Percentiles rank a stretch among this genome's conserved stretches.
These are phyloP conservation scores for Zosterops lateralis DNA, from an alignment of 2,113 vertebrate genomes.

Conservation along the genomic window DNA sequence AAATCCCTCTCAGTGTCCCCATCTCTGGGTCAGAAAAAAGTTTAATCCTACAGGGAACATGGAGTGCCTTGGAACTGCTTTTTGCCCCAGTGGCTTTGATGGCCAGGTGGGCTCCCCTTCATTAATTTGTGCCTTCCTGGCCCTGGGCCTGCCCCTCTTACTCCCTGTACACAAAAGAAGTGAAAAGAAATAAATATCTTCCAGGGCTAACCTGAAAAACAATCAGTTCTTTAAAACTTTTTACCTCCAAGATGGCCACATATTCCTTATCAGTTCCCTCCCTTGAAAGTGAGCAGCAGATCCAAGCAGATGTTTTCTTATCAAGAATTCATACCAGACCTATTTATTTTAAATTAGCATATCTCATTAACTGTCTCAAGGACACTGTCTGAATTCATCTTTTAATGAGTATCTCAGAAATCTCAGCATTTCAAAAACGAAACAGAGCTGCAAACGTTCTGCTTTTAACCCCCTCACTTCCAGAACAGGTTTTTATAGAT, in stretches of 20 bases:
- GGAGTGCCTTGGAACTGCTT: not conserved
- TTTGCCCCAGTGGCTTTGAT: not conserved
- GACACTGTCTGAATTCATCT: conserved; percentile 68
- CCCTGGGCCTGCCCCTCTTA: not conserved
- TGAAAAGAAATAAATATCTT: not conserved
- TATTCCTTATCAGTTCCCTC: conserved; percentile 37
- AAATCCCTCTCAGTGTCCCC: too few relatives aligned
- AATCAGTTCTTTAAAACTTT: conserved; percentile 43
- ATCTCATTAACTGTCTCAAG: conserved; percentile 78
- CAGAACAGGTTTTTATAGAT: not conserved
- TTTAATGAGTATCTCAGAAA: conserved; percentile 63
- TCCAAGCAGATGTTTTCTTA: conserved; percentile 76
- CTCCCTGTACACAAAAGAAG: not conserved
- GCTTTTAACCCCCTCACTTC: not conserved
- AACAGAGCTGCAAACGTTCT: not conserved
- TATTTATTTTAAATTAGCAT: conserved; percentile 77
- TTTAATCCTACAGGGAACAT: not conserved
- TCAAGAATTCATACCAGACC: conserved; percentile 73
- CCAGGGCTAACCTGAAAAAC: conserved; percentile 47
- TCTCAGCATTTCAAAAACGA: not conserved
- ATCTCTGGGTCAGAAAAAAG: not conserved
- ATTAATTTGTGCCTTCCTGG: not conserved
- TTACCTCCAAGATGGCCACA: conserved; percentile 28
- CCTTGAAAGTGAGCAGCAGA: conserved; percentile 55
- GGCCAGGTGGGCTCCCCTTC: not conserved